Evolutionary conservation across 2,888 invertebrate genomes (phyloP).

Genomic region (Anthophora plumipes): DNA sequence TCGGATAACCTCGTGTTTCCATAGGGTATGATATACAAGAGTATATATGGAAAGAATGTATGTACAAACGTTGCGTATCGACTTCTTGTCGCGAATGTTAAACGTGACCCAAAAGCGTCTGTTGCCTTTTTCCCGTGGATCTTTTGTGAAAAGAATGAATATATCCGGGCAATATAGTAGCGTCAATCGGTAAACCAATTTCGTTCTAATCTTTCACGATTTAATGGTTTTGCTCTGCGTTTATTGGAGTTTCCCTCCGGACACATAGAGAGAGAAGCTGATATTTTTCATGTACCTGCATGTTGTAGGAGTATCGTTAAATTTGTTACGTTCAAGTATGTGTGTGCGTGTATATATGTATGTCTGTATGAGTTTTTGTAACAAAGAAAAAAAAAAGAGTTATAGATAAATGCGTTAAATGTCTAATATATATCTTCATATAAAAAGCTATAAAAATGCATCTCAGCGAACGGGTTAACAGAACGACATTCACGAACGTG

Average conservation of each 20-base stretch:
- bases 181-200: conserved; percentile 19
- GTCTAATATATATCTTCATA: conserved; percentile 17
- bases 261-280: conserved; percentile 2
- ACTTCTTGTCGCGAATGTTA: conserved; percentile 45
- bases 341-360: conserved; percentile 1
- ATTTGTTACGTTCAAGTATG: too few relatives aligned
- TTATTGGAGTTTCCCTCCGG: conserved; percentile 5
- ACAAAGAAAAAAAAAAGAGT: conserved; percentile 9
- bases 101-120: conserved; percentile 41
- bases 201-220: conserved; percentile 13
- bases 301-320: background rate
- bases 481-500: conserved; percentile 54
- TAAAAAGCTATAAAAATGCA: conserved; percentile 24
- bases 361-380: background rate
- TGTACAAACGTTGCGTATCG: conserved; percentile 55
- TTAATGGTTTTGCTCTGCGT: background rate
- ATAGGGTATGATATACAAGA: conserved; percentile 12
- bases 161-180: background rate
- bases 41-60: conserved; percentile 40
- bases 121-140: background rate
- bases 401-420: conserved; percentile 21
- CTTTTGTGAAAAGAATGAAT: conserved; percentile 18
- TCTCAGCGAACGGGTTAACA: conserved; percentile 47
- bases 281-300: background rate
- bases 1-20: conserved; percentile 20